Evolutionary conservation across 35 echinoderm and acorn worm species (phyloP).

Genomic region (Stichopus chloronotus): DNA sequence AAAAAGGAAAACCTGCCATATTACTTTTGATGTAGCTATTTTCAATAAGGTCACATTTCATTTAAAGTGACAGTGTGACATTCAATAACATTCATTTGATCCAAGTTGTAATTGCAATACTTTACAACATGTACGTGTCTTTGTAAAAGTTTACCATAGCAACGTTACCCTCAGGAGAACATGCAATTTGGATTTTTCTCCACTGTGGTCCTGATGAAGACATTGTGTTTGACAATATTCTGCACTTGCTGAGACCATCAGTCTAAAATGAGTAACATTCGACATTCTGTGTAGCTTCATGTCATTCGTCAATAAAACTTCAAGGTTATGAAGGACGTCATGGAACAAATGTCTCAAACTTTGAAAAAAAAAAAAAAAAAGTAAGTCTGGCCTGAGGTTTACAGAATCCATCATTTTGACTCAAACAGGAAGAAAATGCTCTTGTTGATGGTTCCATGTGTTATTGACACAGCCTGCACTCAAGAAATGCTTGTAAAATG

Average conservation of each 20-base stretch:
- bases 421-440: slow-evolving; percentile 13
- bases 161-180: slow-evolving; percentile 5
- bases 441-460: not conserved
- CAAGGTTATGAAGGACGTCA: slow-evolving; percentile 19
- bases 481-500: slow-evolving; percentile 9
- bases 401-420: slow-evolving; percentile 14
- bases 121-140: not conserved
- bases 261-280: not conserved
- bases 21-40: too few species aligned
- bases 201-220: not conserved
- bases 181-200: not conserved
- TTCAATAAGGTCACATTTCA: too few species aligned
- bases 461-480: slow-evolving; percentile 19
- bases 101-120: not conserved
- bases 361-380: not conserved
- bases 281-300: not conserved
- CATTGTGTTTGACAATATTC: not conserved
- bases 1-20: too few species aligned
- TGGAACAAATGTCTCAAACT: not conserved
- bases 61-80: not conserved
- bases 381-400: not conserved
- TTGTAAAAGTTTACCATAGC: not conserved
- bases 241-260: not conserved
- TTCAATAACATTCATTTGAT: not conserved
- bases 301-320: slow-evolving; percentile 7